Conservation (phyloP, 2,888 invertebrate genomes). For the Neoaliturus tenellus region DNA sequence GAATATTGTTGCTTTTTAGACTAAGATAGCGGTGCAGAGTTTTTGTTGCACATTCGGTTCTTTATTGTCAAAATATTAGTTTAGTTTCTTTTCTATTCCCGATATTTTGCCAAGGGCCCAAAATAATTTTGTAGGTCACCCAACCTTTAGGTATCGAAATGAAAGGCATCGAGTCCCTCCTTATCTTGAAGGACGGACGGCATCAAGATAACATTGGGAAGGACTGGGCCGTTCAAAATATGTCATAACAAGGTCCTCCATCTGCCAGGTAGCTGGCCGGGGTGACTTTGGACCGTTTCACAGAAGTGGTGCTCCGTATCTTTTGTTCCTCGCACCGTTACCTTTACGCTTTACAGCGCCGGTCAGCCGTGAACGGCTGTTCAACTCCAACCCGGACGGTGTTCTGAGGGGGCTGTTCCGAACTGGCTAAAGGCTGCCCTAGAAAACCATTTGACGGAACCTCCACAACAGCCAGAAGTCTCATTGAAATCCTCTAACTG, state of each 20-base stretch:
- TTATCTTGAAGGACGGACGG: background rate
- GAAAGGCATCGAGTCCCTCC: background rate
- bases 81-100: no score
- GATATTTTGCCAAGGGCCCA: no score
- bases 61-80: no score
- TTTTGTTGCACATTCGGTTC: no score
- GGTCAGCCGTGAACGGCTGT: constrained; percentile 18
- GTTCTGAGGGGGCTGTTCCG: background rate
- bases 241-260: constrained; percentile 16
- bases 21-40: no score
- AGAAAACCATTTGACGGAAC: no score
- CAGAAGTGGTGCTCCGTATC: constrained; percentile 11
- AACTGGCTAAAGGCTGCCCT: no score
- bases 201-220: background rate
- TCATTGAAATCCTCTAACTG: no score
- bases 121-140: no score
- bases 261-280: constrained; percentile 4
- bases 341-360: constrained; percentile 15
- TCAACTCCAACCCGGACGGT: background rate
- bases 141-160: no score
- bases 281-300: constrained; percentile 9
- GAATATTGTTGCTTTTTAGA: no score
- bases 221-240: constrained; percentile 13
- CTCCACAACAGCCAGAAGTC: no score
- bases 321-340: constrained; percentile 49